phyloP scores from a whole-genome alignment of 1,140 invertebrate genomes.

The Zaprionus davidi region DNA sequence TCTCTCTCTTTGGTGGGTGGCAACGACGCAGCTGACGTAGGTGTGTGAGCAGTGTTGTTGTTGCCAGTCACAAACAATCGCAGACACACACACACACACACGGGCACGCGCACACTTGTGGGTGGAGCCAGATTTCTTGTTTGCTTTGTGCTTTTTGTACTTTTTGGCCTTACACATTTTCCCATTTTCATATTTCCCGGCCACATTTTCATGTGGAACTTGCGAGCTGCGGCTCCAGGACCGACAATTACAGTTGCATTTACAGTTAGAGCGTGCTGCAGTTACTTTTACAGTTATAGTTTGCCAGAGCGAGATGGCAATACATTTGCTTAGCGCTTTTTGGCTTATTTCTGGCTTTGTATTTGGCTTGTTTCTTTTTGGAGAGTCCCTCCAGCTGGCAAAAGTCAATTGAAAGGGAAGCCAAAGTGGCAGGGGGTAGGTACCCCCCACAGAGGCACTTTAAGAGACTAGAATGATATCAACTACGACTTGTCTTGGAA shows the following conservation, averaged over 20 bases:
- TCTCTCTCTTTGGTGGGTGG: slow-evolving; percentile 59
- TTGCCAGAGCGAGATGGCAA: slow-evolving; percentile 30
- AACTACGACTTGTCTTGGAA: no score
- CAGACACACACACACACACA: slow-evolving; percentile 8
- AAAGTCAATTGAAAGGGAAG: no score
- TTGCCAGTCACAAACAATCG: neutral
- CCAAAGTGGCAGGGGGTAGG: no score
- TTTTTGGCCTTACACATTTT: neutral
- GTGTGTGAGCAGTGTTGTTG: slow-evolving; percentile 9
- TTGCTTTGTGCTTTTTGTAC: slow-evolving; percentile 11
- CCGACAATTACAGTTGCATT: slow-evolving; percentile 22
- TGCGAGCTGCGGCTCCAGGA: slow-evolving; percentile 31
- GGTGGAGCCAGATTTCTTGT: slow-evolving; percentile 54
- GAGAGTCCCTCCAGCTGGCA: no score
- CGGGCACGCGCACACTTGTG: slow-evolving; percentile 35
- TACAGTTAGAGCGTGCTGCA: neutral
- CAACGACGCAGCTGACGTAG: slow-evolving; percentile 20
- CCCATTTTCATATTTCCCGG: slow-evolving; percentile 10
- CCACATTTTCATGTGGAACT: slow-evolving; percentile 53
- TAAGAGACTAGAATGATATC: no score
- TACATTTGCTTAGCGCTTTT: neutral
- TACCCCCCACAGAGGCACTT: no score
- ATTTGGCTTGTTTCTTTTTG: slow-evolving; percentile 16
- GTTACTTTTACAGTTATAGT: slow-evolving; percentile 26
- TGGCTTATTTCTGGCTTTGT: neutral